Evolutionary conservation across 2,113 vertebrate species (phyloP).

Genomic region (Rhinolophus sinicus): DNA sequence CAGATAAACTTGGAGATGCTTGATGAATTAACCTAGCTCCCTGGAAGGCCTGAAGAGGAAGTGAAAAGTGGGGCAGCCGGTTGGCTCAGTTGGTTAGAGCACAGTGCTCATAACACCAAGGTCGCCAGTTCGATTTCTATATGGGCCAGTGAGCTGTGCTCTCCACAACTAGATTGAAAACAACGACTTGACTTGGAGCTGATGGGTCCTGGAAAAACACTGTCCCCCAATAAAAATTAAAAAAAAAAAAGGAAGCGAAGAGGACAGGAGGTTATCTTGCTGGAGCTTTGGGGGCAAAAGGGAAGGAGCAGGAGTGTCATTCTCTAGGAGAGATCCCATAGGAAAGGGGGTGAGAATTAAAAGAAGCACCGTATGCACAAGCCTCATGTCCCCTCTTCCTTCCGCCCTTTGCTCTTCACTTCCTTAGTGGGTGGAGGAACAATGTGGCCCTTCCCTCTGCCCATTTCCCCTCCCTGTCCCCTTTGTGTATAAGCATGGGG

Average conservation of each 20-base stretch:
- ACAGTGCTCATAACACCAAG: no score
- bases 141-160: no score
- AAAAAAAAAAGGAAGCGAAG: not conserved
- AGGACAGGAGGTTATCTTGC: not conserved
- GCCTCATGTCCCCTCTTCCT: not conserved
- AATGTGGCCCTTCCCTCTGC: not conserved
- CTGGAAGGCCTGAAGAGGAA: not conserved
- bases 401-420: not conserved
- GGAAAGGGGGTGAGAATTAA: not conserved
- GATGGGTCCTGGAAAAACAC: no score
- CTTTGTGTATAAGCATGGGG: not conserved
- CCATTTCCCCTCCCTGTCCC: not conserved
- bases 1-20: not conserved
- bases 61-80: not conserved
- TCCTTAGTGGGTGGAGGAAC: not conserved
- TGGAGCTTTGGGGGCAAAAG: no score
- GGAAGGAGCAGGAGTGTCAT: not conserved
- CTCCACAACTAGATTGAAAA: no score
- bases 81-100: no score
- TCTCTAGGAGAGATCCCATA: not conserved
- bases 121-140: no score
- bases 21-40: not conserved
- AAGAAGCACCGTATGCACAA: not conserved
- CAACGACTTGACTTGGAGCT: no score
- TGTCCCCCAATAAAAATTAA: no score